A percentile compares a stretch with the other conserved stretches of the same genome.
Conservation (phyloP, 2,888 invertebrate genomes). For the Nomada fucata region DNA sequence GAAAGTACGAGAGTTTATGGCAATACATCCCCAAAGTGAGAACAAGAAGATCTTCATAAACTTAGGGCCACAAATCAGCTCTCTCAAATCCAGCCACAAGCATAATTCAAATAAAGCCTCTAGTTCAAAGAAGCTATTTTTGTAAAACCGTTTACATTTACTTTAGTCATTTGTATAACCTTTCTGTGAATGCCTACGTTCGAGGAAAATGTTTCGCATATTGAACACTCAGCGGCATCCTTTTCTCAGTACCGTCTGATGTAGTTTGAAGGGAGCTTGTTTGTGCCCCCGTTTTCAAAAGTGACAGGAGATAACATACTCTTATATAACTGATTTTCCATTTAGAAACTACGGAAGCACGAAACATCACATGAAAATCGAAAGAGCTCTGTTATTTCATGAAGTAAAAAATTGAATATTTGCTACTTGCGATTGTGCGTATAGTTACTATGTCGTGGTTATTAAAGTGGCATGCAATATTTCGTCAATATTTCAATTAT, state of each 20-base stretch:
- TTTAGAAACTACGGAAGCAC: not conserved
- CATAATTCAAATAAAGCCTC: slow-evolving; percentile 29
- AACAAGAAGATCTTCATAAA: slow-evolving; percentile 18
- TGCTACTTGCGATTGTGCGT: no score
- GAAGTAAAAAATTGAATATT: not conserved
- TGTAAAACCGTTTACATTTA: slow-evolving; percentile 5
- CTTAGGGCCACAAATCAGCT: slow-evolving; percentile 4
- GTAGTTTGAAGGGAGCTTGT: not conserved
- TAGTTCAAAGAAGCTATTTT: slow-evolving; percentile 47
- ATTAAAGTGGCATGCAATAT: no score
- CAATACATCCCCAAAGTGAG: not conserved
- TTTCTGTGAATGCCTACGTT: slow-evolving; percentile 2
- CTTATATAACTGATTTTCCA: not conserved
- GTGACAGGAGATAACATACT: not conserved
- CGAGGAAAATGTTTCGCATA: slow-evolving; percentile 28
- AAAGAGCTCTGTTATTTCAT: not conserved
- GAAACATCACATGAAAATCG: not conserved
- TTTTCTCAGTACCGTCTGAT: not conserved
- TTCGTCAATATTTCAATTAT: no score
- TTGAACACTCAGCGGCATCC: not conserved
- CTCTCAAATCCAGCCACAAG: slow-evolving; percentile 21
- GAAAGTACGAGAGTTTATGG: not conserved
- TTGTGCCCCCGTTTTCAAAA: not conserved
- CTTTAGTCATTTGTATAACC: slow-evolving; percentile 10
- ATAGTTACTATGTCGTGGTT: no score